A percentile compares a stretch with the other conserved stretches of the same genome.
phyloP scores from a whole-genome alignment of 1,140 invertebrate species.

The Psix sp. region DNA sequence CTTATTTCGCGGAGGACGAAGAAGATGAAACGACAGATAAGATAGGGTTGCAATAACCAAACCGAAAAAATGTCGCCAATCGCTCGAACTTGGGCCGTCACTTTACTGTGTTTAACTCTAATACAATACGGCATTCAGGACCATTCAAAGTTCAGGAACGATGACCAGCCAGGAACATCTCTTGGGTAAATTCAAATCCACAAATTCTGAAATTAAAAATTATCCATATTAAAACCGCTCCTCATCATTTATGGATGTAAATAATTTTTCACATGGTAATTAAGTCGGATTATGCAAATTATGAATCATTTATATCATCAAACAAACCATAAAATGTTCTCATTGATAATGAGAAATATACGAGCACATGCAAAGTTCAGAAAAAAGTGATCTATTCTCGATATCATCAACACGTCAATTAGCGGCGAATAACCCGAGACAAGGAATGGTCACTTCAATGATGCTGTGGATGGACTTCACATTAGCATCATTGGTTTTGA shows the following conservation, averaged over 20 bases:
- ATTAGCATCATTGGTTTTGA: slow-evolving; percentile 12
- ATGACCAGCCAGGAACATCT: slow-evolving; percentile 11
- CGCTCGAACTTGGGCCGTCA: slow-evolving; percentile 1
- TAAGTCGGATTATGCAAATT: too few species aligned
- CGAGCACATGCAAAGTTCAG: too few species aligned
- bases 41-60: neutral
- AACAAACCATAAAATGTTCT: too few species aligned
- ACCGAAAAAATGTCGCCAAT: slow-evolving; percentile 24
- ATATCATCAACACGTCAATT: too few species aligned
- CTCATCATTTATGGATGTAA: neutral
- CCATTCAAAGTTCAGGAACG: slow-evolving; percentile 8
- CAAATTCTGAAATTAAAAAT: neutral
- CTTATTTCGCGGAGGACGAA: slow-evolving; percentile 27
- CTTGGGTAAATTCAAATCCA: slow-evolving; percentile 19
- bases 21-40: slow-evolving; percentile 28
- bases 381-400: too few species aligned
- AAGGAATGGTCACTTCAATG: too few species aligned
- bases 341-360: too few species aligned
- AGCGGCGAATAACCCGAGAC: too few species aligned
- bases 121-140: slow-evolving; percentile 14
- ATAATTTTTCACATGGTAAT: neutral
- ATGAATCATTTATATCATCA: too few species aligned
- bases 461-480: too few species aligned
- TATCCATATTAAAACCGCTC: neutral
- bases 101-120: slow-evolving; percentile 14